These are phyloP conservation scores for Eupeodes latifasciatus DNA, from an alignment of 2,888 invertebrate genomes.

Conservation along the genomic window DNA sequence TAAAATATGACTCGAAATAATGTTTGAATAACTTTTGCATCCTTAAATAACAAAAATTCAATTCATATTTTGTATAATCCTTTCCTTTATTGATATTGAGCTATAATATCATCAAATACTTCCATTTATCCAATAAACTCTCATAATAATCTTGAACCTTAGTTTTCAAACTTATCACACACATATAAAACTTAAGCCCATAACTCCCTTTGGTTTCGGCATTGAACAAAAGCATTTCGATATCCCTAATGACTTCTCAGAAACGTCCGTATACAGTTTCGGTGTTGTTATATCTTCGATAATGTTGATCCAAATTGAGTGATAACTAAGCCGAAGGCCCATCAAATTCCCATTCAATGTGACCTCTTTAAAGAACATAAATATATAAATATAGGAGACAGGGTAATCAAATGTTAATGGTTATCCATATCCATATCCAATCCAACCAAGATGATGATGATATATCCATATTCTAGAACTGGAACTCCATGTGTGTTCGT, in stretches of 20 bases:
- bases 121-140: background rate
- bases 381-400: background rate
- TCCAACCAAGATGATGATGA: background rate
- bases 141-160: background rate
- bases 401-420: slow-evolving; percentile 39
- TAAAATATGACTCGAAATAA: too few relatives aligned
- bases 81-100: background rate
- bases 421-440: slow-evolving; percentile 3
- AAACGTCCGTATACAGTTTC: slow-evolving; percentile 15
- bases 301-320: slow-evolving; percentile 33
- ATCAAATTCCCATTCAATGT: slow-evolving; percentile 39
- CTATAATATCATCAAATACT: background rate
- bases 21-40: too few relatives aligned
- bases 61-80: too few relatives aligned
- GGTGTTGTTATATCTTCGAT: slow-evolving; percentile 8
- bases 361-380: slow-evolving; percentile 56
- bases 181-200: background rate
- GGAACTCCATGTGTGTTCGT: slow-evolving; percentile 27
- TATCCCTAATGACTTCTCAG: slow-evolving; percentile 22
- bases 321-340: slow-evolving; percentile 26
- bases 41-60: too few relatives aligned
- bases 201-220: background rate
- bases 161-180: background rate
- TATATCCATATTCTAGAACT: slow-evolving; percentile 12
- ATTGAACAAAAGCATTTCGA: background rate